phyloP scores from a whole-genome alignment of 2,888 invertebrate species.

The Acanthosoma haemorrhoidale region DNA sequence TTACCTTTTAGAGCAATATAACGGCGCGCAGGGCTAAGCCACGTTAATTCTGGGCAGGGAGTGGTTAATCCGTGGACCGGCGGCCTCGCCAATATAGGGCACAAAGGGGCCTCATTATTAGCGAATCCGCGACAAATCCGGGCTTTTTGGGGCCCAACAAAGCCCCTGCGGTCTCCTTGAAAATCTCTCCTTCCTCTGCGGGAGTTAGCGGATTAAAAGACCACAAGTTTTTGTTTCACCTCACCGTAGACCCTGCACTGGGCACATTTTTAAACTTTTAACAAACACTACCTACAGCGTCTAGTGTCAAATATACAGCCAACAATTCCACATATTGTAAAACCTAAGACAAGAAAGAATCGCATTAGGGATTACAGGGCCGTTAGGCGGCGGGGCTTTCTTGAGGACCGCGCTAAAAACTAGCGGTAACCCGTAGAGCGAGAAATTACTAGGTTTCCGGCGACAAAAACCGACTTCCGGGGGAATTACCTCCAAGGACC shows the following conservation, averaged over 20 bases:
- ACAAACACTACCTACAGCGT: too few species aligned
- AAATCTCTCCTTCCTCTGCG: background rate
- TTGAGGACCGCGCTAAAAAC: background rate
- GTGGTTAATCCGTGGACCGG: background rate
- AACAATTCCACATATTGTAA: too few species aligned
- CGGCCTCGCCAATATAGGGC: slow-evolving; percentile 6
- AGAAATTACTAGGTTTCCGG: slow-evolving; percentile 18
- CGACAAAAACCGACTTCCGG: slow-evolving; percentile 20
- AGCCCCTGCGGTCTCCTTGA: background rate
- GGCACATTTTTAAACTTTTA: too few species aligned
- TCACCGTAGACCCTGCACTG: too few species aligned
- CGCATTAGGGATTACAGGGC: too few species aligned
- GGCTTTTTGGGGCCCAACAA: background rate
- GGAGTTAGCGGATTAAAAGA: background rate
- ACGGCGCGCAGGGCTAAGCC: background rate
- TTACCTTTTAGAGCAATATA: background rate
- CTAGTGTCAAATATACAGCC: too few species aligned
- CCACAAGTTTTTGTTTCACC: too few species aligned
- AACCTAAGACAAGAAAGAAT: too few species aligned
- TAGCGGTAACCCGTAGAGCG: background rate
- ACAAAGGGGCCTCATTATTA: slow-evolving; percentile 8
- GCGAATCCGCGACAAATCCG: background rate
- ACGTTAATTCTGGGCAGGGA: background rate
- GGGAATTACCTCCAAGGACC: background rate
- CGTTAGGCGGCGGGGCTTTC: background rate